phyloP scores from a whole-genome alignment of 2,797 vertebrate species.

The Caiman crocodilus region DNA sequence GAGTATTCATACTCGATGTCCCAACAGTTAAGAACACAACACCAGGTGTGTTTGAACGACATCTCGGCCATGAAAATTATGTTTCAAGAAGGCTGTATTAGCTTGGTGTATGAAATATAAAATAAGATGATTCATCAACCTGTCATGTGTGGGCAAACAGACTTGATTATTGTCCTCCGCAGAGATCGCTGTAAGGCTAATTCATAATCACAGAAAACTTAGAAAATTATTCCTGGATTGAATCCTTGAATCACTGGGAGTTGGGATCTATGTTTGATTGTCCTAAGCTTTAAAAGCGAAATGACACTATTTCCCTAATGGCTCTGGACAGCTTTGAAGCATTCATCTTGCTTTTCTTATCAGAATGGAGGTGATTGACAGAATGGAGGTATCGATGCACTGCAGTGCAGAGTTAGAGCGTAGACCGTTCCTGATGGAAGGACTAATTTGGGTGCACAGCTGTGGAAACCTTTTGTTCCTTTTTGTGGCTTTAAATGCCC shows the following conservation, averaged over 20 bases:
- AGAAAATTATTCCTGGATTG: background rate
- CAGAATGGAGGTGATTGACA: background rate
- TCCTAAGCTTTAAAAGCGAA: background rate
- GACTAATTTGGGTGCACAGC: accelerated
- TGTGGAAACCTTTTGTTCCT: background rate
- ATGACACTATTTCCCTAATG: accelerated
- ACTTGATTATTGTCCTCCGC: background rate
- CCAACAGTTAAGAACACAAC: background rate
- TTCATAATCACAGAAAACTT: background rate
- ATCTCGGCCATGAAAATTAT: background rate
- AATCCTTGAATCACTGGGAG: background rate
- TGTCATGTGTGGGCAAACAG: background rate
- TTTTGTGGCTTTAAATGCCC: background rate
- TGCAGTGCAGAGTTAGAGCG: accelerated
- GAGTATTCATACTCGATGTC: background rate
- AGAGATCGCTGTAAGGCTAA: background rate
- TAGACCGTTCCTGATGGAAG: background rate
- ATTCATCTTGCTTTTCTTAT: accelerated
- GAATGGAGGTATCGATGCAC: background rate
- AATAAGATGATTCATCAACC: background rate
- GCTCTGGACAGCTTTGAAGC: background rate
- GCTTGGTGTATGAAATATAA: background rate
- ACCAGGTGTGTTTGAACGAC: background rate
- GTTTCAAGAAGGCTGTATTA: background rate
- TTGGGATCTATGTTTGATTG: background rate